Base-by-base conservation (phyloP, 2,888 invertebrate species). In the Orthosia incerta region DNA sequence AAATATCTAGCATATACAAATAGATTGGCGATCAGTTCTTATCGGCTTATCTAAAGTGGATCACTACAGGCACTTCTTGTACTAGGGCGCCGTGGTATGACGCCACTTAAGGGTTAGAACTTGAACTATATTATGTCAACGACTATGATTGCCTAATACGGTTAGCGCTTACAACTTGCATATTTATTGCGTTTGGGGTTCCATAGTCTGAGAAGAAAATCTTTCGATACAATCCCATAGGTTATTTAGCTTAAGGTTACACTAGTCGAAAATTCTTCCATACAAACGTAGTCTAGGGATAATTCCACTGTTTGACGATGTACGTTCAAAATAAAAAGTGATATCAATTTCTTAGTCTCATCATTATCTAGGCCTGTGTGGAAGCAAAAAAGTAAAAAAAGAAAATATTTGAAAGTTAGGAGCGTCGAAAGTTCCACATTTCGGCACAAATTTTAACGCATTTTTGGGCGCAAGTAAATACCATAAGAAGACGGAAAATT, bases 21-120 rank as follows among this genome's bases (percentile, higher is more conserved):
- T 70, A 39, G 50, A 50, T 56, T 56, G 57, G 15, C 59, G 18
- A 69, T 70, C 15, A 13, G 31, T 39, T 72, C 23, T 61, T 81
- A 71, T 71, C 57, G 57, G 64, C 57, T 59, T 74, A 85, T 85
- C 79, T 74, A 60, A 80, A 53, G 71, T 61, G 39, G 64, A 85
- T 85, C 73, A 18, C 16, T 59, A n/a, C 46, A 53, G 5, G 9
- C 61, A 45, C 16, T 78, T 71, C 67, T 78, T 75, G 53, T 60
- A 39, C 31, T 31, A 31, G 31, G 55, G 20, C 20, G 23, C 15
- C 4, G 7, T 9, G n/a, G 51, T 16, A n/a, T 23, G 26, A 48
- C 51, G 20, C 67, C 64, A 64, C 45, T 66, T 67, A 80, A 53
- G 66, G 71, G 11, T 4, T 18, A 61, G 31, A 26, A 53, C 57